A percentile compares a stretch with the other conserved stretches of the same genome.
These are phyloP conservation scores for Phortica magna DNA, from an alignment of 2,888 invertebrate species.

Conservation along the genomic window DNA sequence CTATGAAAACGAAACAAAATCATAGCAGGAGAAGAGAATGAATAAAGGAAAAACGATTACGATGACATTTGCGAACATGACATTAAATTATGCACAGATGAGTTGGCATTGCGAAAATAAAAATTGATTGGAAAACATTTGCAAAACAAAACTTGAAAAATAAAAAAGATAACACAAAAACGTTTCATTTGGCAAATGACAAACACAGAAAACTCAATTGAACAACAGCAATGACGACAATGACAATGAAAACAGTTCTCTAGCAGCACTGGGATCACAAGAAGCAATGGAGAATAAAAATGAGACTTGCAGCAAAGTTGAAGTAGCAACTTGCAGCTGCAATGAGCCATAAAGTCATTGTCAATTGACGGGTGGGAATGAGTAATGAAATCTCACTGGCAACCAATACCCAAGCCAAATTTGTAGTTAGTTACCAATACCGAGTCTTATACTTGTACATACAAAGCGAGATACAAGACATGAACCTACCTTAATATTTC, in stretches of 20 bases:
- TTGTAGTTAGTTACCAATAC: not conserved
- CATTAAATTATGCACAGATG: constrained; percentile 78
- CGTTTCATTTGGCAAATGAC: constrained; percentile 68
- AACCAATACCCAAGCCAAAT: not conserved
- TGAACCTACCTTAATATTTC: constrained; percentile 86
- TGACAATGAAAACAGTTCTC: constrained; percentile 27
- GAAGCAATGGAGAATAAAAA: constrained; percentile 56
- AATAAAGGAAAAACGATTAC: constrained; percentile 34
- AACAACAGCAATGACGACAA: constrained; percentile 46
- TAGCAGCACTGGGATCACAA: constrained; percentile 14
- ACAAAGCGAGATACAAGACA: constrained; percentile 1
- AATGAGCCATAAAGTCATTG: constrained; percentile 61
- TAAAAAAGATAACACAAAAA: constrained; percentile 43
- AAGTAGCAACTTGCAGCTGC: constrained; percentile 50
- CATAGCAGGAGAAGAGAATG: constrained; percentile 44
- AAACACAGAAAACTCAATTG: constrained; percentile 57
- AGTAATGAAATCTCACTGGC: not conserved
- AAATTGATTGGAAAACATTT: constrained; percentile 78
- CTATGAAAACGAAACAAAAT: constrained; percentile 16
- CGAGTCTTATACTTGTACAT: not conserved
- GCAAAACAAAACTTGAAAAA: constrained; percentile 16
- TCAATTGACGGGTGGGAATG: not conserved
- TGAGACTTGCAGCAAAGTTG: constrained; percentile 51
- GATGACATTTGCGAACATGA: constrained; percentile 46
- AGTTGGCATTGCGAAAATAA: constrained; percentile 77